Base-by-base conservation (phyloP, 2,888 invertebrate species). In the Dryococelus australis region DNA sequence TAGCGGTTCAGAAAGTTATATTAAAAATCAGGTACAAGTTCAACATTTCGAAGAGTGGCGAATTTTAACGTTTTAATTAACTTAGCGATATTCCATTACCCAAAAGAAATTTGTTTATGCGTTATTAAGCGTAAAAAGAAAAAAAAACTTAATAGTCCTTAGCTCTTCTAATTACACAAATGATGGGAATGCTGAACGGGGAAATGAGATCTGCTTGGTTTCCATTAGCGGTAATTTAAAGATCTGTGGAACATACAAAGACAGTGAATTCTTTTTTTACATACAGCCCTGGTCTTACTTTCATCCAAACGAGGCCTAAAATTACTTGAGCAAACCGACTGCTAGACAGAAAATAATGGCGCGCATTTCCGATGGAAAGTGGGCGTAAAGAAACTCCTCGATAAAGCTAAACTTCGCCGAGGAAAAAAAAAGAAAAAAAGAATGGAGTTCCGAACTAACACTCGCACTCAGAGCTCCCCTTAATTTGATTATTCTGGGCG, bases 361-460 rank as follows among this genome's bases (percentile, higher is more conserved):
- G 20, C 24, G 65, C 65, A 24, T 65, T 65, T 65, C 65, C 65
- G 65, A 20, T 65, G 65, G 65, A 65, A 65, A 20, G 65, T n/a
- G 65, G 24, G 65, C 65, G 65, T n/a, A 65, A 65, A n/a, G 65
- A 65, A 65, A 65, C 65, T 65, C 65, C 65, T 65, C n/a, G 65
- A 65, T 12, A 65, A 65, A 20, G 13, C 16, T 16, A 65, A 65
- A 10, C 16, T 65, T 20, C 65, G 13, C 65, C 8, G 16, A 24
- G 65, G 16, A n/a, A 65, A 20, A 65, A n/a, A n/a, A 65, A 65
- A 65, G 16, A 65, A 20, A 20, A 65, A 65, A 65, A 65, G 65
- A 65, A 65, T 65, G 65, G n/a, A 65, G 65, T 65, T 65, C 65
- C 65, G 65, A 65, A n/a, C 65, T 65, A 65, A 65, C 65, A 65